Evolutionary conservation across 2,797 vertebrate species (phyloP), one percentile per base, ranked within the genome.

Genomic region (Sternotherus odoratus): DNA sequence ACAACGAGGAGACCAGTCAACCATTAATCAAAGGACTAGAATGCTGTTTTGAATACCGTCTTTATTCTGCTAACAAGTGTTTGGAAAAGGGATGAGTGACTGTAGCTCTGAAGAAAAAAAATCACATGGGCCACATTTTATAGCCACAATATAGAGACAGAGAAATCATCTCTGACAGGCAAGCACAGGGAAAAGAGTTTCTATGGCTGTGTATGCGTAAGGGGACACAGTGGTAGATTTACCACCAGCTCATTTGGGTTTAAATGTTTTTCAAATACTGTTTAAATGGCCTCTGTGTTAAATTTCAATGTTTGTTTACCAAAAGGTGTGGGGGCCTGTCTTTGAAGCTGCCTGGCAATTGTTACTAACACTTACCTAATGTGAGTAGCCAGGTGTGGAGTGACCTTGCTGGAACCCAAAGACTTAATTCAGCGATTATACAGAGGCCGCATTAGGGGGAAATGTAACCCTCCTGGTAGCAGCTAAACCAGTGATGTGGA

Each of bases 361-460:
- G 66, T 39, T 69, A 39, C 63, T 36, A 9, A 36, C 19, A 6
- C 19, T 39, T 23, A 39, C 63, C 19, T 23, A 39, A 39, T 23
- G 9, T 36, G 3, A 23, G n/a, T 8, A 0, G 33, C 88, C 94
- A 94, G 92, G 66, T 93, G 90, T 2, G 3, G 26, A 3, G 56
- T 96, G 96, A 96, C 94, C 95, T 96, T 89, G 77, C 1, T 1
- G 49, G 57, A 0, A 0, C 92, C 49, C 72, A 85, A 66, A 87
- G 85, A 28, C 91, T 83, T 24, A 89, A 53, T 5, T 2, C 3
- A 43, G 63, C 2, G 0, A 89, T 93, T 87, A 95, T 75, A 2
- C 5, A 91, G 90, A 57, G 86, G 87, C 84, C 94, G 93, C 80
- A 3, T 91, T 95, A 84, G n/a, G 75, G 69, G 93, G 94, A 96